phyloP scores from a whole-genome alignment of 1,140 invertebrate genomes.

The Cyclina sinensis region DNA sequence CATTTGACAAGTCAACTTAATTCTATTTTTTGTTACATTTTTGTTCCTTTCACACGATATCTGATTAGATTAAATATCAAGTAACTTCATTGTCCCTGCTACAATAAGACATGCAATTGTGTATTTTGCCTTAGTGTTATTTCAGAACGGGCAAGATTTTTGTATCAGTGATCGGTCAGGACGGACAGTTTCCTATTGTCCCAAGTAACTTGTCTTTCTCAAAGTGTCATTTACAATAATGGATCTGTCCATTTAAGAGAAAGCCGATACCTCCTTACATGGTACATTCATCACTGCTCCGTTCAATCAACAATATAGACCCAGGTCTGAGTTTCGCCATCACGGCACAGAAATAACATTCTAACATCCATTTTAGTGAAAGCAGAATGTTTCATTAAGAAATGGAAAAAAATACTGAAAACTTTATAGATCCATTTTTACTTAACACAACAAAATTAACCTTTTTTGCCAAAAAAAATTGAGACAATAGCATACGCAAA shows the following conservation, averaged over 20 bases:
- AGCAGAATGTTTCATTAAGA: too few relatives aligned
- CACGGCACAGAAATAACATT: too few relatives aligned
- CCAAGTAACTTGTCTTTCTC: neutral
- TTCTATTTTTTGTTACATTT: conserved; percentile 11
- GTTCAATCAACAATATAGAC: neutral
- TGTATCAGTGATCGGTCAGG: conserved; percentile 31
- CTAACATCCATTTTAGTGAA: too few relatives aligned
- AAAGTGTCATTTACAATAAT: conserved; percentile 48
- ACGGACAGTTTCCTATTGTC: conserved; percentile 36
- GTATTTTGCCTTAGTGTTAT: conserved; percentile 20
- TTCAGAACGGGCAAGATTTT: conserved; percentile 18
- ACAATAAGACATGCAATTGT: conserved; percentile 44
- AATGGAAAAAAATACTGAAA: too few relatives aligned
- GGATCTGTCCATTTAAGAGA: conserved; percentile 34
- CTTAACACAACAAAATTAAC: too few relatives aligned
- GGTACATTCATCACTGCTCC: neutral
- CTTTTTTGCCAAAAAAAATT: too few relatives aligned
- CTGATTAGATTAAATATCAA: conserved; percentile 31
- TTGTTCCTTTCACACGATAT: conserved; percentile 54
- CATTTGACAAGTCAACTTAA: conserved; percentile 32
- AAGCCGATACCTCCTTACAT: conserved; percentile 4
- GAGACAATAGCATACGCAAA: too few relatives aligned
- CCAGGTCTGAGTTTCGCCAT: neutral
- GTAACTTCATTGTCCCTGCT: conserved; percentile 18
- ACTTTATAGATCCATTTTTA: too few relatives aligned